Evolutionary conservation across 2,888 invertebrate species (phyloP).

Genomic region (Boloria selene): DNA sequence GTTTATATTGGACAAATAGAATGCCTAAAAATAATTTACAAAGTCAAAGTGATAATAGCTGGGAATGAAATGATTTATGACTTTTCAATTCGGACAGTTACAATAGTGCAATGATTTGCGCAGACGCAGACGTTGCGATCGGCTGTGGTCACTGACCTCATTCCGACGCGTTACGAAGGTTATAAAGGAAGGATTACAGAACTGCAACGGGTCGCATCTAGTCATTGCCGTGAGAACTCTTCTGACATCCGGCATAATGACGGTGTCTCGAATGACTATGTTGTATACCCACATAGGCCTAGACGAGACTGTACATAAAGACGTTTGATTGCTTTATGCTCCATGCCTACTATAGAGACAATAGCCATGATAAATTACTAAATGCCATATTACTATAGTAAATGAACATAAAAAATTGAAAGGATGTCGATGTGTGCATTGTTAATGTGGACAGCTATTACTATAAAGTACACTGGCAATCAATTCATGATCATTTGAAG

Average conservation of each 20-base stretch:
- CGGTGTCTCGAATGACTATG: slow-evolving; percentile 56
- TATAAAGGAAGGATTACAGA: slow-evolving; percentile 20
- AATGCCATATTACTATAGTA: slow-evolving; percentile 35
- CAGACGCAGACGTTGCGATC: slow-evolving; percentile 31
- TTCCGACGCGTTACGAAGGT: slow-evolving; percentile 28
- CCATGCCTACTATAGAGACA: slow-evolving; percentile 38
- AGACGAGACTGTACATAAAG: slow-evolving; percentile 48
- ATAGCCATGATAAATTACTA: slow-evolving; percentile 54
- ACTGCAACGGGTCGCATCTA: slow-evolving; percentile 50
- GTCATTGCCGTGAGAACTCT: slow-evolving; percentile 63
- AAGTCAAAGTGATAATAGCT: slow-evolving; percentile 39
- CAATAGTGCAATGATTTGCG: slow-evolving; percentile 36
- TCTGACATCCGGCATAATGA: slow-evolving; percentile 52
- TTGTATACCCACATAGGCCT: slow-evolving; percentile 52
- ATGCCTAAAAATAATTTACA: slow-evolving; percentile 23
- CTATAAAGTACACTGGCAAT: background rate
- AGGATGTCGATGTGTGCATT: background rate
- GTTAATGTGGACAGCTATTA: background rate
- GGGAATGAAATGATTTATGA: slow-evolving; percentile 42
- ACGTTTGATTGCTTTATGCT: slow-evolving; percentile 52
- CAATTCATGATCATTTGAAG: too few relatives aligned
- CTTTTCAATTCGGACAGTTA: slow-evolving; percentile 36
- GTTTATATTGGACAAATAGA: slow-evolving; percentile 2
- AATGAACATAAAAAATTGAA: slow-evolving; percentile 22
- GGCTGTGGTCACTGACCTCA: slow-evolving; percentile 28